Evolutionary conservation across 2,113 vertebrate genomes (phyloP), one percentile per base, ranked within the genome.

Genomic region (Cheirogaleus medius): DNA sequence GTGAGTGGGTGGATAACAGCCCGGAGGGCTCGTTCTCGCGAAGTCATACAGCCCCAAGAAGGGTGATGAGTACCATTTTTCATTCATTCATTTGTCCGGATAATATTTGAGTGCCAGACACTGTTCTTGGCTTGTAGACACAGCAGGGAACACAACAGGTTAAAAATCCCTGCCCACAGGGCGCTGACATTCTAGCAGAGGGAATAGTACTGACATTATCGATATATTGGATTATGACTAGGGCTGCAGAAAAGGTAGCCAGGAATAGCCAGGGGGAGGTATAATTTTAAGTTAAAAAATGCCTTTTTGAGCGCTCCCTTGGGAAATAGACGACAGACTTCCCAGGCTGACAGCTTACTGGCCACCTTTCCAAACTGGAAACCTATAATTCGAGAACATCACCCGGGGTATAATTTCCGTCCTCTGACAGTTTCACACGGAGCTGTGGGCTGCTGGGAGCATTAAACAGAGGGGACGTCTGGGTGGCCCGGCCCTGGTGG

Each of bases 121-220:
- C 63, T n/a, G 49, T 32, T 17, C 66, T 83, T 29, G 54, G 52
- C 52, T 68, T n/a, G 52, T 25, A 68, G 18, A 47, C 23, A 25
- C n/a, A 32, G 74, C 10, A 17, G n/a, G 60, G 49, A 85, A 32
- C n/a, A 37, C 21, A 56, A 23, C 18, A 39, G 20, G 4, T 12
- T 18, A 4, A 29, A 6, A 11, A 12, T 21, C 9, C 3, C 32
- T 39, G 42, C 8, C 21, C 54, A 20, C 0, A 0, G 39, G 39
- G 7, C 49, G 21, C 85, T 3, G 25, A 8, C 15, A 23, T 29
- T 39, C 64, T 47, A 5, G 42, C 9, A 2, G 32, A 54, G 34
- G 49, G 60, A 27, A 21, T 25, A 3, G 20, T 1, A 3, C 0
- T 6, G 44, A 21, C 14, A 2, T 11, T 11, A 60, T 7, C 49